phyloP scores from a whole-genome alignment of 2,888 invertebrate genomes.

The Drosophila falleni region DNA sequence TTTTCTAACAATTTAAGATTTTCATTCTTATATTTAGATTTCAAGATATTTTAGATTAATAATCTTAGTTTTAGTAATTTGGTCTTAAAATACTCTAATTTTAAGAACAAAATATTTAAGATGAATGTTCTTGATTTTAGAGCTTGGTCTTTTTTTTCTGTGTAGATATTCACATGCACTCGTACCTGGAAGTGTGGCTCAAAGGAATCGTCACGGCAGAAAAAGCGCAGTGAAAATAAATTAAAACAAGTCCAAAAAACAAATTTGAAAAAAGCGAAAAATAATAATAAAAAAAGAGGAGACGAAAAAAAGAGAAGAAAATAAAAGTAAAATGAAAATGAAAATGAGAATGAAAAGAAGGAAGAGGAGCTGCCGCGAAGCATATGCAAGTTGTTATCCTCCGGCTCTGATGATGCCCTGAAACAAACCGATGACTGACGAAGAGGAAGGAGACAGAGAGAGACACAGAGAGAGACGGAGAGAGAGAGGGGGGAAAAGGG shows the following conservation, averaged over 20 bases:
- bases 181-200: slow-evolving; percentile 30
- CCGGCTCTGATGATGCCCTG: slow-evolving; percentile 33
- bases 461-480: neutral
- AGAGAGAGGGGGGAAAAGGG: neutral
- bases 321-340: slow-evolving; percentile 13
- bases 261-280: slow-evolving; percentile 42
- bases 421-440: slow-evolving; percentile 34
- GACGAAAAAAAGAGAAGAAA: slow-evolving; percentile 27
- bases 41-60: no score
- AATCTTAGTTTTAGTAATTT: no score
- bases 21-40: no score
- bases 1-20: no score
- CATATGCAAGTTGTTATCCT: slow-evolving; percentile 70
- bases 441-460: neutral
- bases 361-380: slow-evolving; percentile 32
- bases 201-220: slow-evolving; percentile 11
- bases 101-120: no score
- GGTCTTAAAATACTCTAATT: no score
- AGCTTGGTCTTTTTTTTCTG: no score
- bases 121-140: no score
- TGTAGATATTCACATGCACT: slow-evolving; percentile 14
- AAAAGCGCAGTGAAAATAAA: slow-evolving; percentile 57
- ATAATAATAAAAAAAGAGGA: no score
- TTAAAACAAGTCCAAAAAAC: slow-evolving; percentile 55
- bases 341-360: slow-evolving; percentile 19